Percentiles rank a stretch among this genome's conserved stretches.
Conservation (phyloP, 2,888 invertebrate genomes). For the Anaspis maculata region DNA sequence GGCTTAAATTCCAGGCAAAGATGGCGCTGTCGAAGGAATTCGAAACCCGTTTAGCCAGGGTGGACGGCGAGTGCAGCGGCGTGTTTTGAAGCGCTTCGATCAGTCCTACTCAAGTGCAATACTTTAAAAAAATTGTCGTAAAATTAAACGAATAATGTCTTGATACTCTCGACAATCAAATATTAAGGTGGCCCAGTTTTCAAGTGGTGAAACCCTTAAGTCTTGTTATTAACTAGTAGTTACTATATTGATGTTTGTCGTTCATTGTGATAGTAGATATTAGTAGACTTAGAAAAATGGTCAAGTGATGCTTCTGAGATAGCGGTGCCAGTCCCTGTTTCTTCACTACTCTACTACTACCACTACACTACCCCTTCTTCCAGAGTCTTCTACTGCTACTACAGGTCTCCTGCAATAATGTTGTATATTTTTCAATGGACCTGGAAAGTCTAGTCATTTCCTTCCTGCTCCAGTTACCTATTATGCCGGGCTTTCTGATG, state of each 20-base stretch:
- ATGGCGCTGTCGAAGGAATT: slow-evolving; percentile 38
- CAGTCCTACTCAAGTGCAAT: slow-evolving; percentile 14
- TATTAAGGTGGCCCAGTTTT: slow-evolving; percentile 17
- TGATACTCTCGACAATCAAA: slow-evolving; percentile 28
- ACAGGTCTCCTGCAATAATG: no score
- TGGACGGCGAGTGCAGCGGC: slow-evolving; percentile 35
- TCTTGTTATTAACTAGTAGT: slow-evolving; percentile 21
- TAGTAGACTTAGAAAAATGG: no score
- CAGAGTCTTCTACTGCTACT: no score
- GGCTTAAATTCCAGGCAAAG: slow-evolving; percentile 35
- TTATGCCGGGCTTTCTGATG: no score
- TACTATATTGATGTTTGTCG: slow-evolving; percentile 30
- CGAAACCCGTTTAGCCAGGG: slow-evolving; percentile 37
- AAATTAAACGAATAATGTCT: slow-evolving; percentile 19
- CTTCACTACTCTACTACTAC: no score
- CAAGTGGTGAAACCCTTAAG: slow-evolving; percentile 18
- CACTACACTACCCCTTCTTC: no score
- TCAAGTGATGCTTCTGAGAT: slow-evolving; percentile 8
- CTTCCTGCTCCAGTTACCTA: no score
- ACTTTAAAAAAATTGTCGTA: slow-evolving; percentile 15
- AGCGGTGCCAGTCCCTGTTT: no score
- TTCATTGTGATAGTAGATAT: slow-evolving; percentile 34
- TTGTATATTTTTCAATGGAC: no score
- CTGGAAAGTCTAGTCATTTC: no score
- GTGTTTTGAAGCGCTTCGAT: slow-evolving; percentile 9